Evolutionary conservation across 2,888 invertebrate species (phyloP).

Genomic region (Agrochola lychnidis): DNA sequence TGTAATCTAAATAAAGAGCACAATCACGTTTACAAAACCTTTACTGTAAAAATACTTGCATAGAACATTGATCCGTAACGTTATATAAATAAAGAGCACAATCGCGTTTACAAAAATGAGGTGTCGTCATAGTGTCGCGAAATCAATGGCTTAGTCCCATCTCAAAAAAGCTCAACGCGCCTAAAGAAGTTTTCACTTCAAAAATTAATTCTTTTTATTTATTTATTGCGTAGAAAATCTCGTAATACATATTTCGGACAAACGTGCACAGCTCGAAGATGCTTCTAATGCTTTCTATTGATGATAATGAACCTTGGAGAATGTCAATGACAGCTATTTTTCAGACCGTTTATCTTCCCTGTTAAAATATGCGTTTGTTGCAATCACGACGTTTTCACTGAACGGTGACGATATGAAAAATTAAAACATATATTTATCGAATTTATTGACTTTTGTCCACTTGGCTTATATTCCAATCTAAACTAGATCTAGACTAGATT

Average conservation of each 20-base stretch:
- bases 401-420: no score
- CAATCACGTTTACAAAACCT: no score
- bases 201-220: neutral
- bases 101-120: no score
- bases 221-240: neutral
- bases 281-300: neutral
- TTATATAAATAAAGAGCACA: no score
- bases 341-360: neutral
- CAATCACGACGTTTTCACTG: neutral
- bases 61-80: no score
- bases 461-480: neutral
- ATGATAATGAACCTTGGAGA: neutral
- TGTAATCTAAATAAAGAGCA: no score
- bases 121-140: no score
- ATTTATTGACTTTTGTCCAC: neutral
- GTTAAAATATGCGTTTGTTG: neutral
- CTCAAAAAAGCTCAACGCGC: no score
- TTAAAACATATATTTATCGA: neutral
- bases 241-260: neutral
- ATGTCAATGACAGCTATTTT: neutral
- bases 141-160: no score
- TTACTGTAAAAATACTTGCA: no score
- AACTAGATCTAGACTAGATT: neutral
- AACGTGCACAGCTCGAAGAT: neutral
- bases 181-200: no score